phyloP scores from a whole-genome alignment of 2,888 invertebrate species.

The Agrochola litura region DNA sequence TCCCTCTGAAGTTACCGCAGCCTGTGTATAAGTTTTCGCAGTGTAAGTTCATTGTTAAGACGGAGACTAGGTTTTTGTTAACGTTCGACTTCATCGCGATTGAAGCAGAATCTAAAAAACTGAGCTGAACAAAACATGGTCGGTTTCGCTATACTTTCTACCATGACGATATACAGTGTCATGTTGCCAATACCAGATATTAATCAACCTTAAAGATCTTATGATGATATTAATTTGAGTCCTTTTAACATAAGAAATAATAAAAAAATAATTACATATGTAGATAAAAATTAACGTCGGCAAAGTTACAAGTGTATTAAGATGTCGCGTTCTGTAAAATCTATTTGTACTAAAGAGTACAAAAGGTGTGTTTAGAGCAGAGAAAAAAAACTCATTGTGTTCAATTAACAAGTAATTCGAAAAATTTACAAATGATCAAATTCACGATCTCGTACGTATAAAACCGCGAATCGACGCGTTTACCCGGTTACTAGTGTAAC shows the following conservation, averaged over 20 bases:
- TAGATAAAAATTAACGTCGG: neutral
- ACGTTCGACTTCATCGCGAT: slow-evolving; percentile 76
- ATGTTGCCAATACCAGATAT: slow-evolving; percentile 38
- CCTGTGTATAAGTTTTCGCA: slow-evolving; percentile 72
- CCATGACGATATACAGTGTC: slow-evolving; percentile 70
- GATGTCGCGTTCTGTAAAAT: neutral
- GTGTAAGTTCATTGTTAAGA: slow-evolving; percentile 84
- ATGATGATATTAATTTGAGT: neutral
- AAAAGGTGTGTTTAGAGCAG: neutral
- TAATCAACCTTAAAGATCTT: neutral
- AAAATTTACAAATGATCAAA: slow-evolving; percentile 37
- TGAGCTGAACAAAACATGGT: slow-evolving; percentile 75
- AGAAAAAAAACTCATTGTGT: neutral
- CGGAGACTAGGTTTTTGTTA: slow-evolving; percentile 75
- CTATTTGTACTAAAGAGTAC: neutral
- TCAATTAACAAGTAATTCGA: slow-evolving; percentile 10
- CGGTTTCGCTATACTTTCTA: slow-evolving; percentile 83
- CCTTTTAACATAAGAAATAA: neutral
- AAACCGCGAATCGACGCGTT: slow-evolving; percentile 68
- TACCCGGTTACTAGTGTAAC: slow-evolving; percentile 77
- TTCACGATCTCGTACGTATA: slow-evolving; percentile 27
- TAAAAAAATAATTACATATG: too few species aligned
- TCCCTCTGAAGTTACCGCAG: slow-evolving; percentile 53
- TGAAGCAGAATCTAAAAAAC: slow-evolving; percentile 77
- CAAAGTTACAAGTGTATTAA: neutral